Evolutionary conservation across 1,140 invertebrate species (phyloP).

Genomic region (Palaemon carinicauda): DNA sequence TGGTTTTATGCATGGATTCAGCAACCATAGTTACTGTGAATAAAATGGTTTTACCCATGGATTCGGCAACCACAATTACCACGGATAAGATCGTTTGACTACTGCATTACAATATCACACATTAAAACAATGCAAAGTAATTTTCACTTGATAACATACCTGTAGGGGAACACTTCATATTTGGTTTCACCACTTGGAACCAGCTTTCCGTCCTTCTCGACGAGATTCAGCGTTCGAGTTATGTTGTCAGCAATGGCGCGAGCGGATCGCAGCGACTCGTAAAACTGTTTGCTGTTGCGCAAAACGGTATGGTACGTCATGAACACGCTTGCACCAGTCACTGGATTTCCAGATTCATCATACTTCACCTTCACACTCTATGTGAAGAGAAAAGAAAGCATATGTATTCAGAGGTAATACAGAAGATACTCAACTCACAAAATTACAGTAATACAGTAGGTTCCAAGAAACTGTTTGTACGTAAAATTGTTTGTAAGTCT

Average conservation of each 20-base stretch:
- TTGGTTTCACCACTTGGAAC: slow-evolving; percentile 63
- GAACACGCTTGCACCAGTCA: slow-evolving; percentile 77
- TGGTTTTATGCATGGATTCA: too few relatives aligned
- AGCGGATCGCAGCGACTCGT: slow-evolving; percentile 77
- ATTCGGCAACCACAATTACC: too few relatives aligned
- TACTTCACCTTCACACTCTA: slow-evolving; percentile 73
- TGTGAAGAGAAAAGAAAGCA: not conserved
- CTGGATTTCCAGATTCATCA: slow-evolving; percentile 68
- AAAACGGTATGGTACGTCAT: slow-evolving; percentile 89
- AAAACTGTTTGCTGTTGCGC: slow-evolving; percentile 82
- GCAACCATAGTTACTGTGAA: too few relatives aligned
- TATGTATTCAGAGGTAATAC: too few relatives aligned
- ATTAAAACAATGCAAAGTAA: too few relatives aligned
- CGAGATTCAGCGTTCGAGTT: slow-evolving; percentile 72
- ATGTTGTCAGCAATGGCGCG: slow-evolving; percentile 80
- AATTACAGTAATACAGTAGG: too few relatives aligned
- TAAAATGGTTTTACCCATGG: too few relatives aligned
- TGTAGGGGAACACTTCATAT: slow-evolving; percentile 87
- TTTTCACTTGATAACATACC: slow-evolving; percentile 64
- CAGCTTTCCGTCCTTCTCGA: slow-evolving; percentile 60
- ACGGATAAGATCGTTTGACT: too few relatives aligned
- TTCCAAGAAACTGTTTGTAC: too few relatives aligned
- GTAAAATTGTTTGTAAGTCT: too few relatives aligned
- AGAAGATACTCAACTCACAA: too few relatives aligned
- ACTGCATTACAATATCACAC: too few relatives aligned